A percentile compares a stretch with the other conserved stretches of the same genome.
phyloP scores from a whole-genome alignment of 2,888 invertebrate genomes.

The Drosophila pseudotalamancana region DNA sequence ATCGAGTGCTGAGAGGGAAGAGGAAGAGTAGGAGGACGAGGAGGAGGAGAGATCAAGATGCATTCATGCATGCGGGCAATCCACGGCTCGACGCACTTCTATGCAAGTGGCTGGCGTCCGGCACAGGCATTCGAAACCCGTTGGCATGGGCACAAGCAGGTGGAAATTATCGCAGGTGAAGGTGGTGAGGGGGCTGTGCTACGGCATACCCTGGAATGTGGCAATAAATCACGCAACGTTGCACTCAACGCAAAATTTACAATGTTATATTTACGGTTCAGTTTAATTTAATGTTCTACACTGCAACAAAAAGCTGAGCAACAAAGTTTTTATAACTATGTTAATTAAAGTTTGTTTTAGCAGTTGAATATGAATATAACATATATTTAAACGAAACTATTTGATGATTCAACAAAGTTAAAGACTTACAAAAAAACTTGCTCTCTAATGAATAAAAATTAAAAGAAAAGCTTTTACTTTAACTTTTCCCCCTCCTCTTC shows the following conservation, averaged over 20 bases:
- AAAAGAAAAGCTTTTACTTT: background rate
- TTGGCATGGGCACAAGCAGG: slow-evolving; percentile 36
- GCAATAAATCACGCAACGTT: slow-evolving; percentile 35
- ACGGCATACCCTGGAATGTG: slow-evolving; percentile 26
- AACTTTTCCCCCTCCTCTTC: background rate
- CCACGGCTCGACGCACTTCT: slow-evolving; percentile 64
- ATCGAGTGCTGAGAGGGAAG: slow-evolving; percentile 19
- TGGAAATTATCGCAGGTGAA: background rate
- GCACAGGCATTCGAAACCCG: slow-evolving; percentile 11
- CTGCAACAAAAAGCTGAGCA: background rate
- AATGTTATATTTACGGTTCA: slow-evolving; percentile 45
- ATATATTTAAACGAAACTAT: no score
- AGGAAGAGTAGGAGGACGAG: slow-evolving; percentile 25
- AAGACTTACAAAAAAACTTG: no score
- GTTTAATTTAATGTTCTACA: slow-evolving; percentile 13
- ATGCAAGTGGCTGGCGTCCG: slow-evolving; percentile 29
- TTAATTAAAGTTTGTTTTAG: no score
- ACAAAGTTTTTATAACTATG: no score
- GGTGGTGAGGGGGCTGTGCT: background rate
- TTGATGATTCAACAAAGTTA: no score
- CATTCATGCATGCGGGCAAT: slow-evolving; percentile 66
- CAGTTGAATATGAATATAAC: background rate
- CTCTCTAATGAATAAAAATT: no score
- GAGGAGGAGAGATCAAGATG: slow-evolving; percentile 39
- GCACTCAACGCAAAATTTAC: slow-evolving; percentile 29